Base-by-base conservation (phyloP, 1,140 invertebrate species). In the Drosophila persimilis region DNA sequence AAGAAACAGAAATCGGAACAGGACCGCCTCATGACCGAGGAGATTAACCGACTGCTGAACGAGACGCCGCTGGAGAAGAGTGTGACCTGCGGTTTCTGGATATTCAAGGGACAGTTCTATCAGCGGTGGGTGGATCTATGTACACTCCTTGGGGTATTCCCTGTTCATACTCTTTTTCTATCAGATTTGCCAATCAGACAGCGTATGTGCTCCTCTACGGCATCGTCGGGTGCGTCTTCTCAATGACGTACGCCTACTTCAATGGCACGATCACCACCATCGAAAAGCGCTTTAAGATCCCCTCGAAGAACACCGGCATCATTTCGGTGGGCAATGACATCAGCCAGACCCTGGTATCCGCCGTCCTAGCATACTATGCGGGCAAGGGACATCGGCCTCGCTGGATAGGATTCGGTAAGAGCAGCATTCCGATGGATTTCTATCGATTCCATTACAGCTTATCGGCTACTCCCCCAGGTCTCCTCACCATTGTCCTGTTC, bases 221-320 rank as follows among this genome's bases (percentile, higher is more conserved):
- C 46, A 90, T 96, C 3, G 91, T 96, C 1, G 95, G 95, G 2
- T 94, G 95, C 69, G 93, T 95, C 48, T 95, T 95, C 74, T 94
- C 94, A n/a, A 95, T 95, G 63, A 94, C 95, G 63, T 96, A 94
- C 77, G 94, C 95, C 2, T 97, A 97, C 83, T 95, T 95, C 64
- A 95, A 95, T 77, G 95, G 95, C 8, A 95, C 95, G 6, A 94
- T 96, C 45, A 95, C 95, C 31, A 97, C 96, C 0, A 92, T 97
- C 26, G 96, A 97, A 88, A 96, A 96, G 80, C 92, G 95, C 69
- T 97, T 96, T 85, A 96, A 95, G 78, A 96, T 96, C 79, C 95
- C 95, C 0, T 96, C 95, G 7, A 94, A 94, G 90, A 95, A 94
- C 35, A 95, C 95, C 55, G 96, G 95, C 45, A 92, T 96, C 50